Base-by-base conservation (phyloP, 1,140 invertebrate genomes). In the Drosophila leontia region DNA sequence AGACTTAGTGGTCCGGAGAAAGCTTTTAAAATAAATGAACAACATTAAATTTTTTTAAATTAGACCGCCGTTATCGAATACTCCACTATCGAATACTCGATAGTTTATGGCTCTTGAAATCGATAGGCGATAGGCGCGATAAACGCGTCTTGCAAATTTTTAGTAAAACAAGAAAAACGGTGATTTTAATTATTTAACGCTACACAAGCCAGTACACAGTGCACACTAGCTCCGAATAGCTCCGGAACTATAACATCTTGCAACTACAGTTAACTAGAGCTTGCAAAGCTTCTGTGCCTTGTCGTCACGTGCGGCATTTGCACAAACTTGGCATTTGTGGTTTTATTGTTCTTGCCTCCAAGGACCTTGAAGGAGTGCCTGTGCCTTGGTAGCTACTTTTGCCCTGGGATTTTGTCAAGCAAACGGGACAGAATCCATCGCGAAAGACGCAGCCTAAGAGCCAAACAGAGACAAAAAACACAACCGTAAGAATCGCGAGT, bases 391-490 rank as follows among this genome's bases (percentile, higher is more conserved):
- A 42, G 57, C 62, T 35, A 42, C 62, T 65, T 65, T 65, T 65
- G 62, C 57, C 60, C 42, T 65, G 62, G 62, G 29, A 44, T 65
- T 65, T 34, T 65, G 62, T 35, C 13, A 32, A 35, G 19, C 57
- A 44, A 29, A 44, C 37, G 26, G 29, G 55, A 41, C 62, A 75
- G 41, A 72, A 75, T 75, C 57, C 71, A 75, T 75, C 35, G 71
- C 71, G 56, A 74, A 75, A 75, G 71, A 35, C 58, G 71, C 71
- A 62, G 57, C 47, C 47, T 29, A 58, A 42, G 32, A 74, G 53
- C 69, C 34, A 35, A 8, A 13, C 15, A 50, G 12, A n/a, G 55
- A 37, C 35, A 19, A 32, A 26, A 17, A 35, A 11, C 47, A 17
- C 11, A 32, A 63, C 15, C 19, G 37, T 7, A 41, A 63, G 26